Conservation (phyloP, 2,888 invertebrate genomes). For the Plemyria rubiginata region DNA sequence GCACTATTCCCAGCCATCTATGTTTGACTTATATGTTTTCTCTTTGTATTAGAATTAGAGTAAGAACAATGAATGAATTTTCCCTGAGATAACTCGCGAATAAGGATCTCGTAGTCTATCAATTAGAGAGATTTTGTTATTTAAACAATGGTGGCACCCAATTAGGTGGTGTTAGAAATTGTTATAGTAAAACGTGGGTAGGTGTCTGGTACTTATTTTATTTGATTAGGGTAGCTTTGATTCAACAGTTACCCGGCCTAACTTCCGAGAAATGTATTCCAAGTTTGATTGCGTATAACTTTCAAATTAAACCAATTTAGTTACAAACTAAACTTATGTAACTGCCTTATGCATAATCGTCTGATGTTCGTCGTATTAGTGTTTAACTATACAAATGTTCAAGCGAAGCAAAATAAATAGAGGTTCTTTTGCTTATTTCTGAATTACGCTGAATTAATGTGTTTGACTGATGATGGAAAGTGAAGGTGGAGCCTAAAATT, state of each 20-base stretch:
- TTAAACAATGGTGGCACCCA: constrained; percentile 16
- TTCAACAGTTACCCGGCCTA: constrained; percentile 4
- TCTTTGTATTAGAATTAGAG: constrained; percentile 15
- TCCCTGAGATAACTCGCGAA: constrained; percentile 9
- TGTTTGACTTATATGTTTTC: constrained; percentile 23
- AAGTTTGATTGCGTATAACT: constrained; percentile 3
- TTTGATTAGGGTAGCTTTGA: constrained; percentile 16
- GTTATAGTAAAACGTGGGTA: constrained; percentile 9
- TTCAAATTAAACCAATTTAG: constrained; percentile 9
- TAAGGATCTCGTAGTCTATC: constrained; percentile 8
- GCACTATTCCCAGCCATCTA: constrained; percentile 5
- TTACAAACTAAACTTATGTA: neutral
- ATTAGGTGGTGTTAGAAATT: constrained; percentile 20
- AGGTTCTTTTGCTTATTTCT: too few species aligned
- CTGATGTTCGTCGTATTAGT: neutral
- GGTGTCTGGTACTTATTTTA: constrained; percentile 4
- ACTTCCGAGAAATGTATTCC: constrained; percentile 12
- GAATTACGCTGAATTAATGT: too few species aligned
- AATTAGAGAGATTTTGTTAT: constrained; percentile 17
- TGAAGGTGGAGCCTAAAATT: too few species aligned
- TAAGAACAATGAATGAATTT: constrained; percentile 20
- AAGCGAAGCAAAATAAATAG: too few species aligned
- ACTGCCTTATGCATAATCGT: neutral
- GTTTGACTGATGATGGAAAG: too few species aligned
- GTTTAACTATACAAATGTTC: too few species aligned